Base-by-base conservation (phyloP, 2,113 vertebrate genomes). In the Hirundichthys speculiger region DNA sequence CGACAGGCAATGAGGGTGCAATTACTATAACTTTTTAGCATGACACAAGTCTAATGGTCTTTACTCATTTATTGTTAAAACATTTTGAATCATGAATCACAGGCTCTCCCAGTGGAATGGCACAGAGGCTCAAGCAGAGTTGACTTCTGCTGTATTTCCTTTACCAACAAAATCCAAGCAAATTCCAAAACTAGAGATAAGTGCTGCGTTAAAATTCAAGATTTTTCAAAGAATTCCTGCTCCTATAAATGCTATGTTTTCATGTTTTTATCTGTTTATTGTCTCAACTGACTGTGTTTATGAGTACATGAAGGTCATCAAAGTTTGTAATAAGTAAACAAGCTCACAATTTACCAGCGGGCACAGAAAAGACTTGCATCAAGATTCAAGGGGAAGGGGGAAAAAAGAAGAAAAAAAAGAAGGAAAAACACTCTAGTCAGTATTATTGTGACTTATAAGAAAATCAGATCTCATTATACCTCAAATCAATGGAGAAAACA, bases 61-160 rank as follows among this genome's bases (percentile, higher is more conserved):
- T 69, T 38, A 11, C 24, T 34, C 14, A 59, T 51, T 52, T 46
- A 22, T n/a, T 69, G 5, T 2, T 53, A 18, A 60, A 52, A 38
- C 50, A 10, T 45, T 6, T 10, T 45, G 10, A 45, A 45, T 45
- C 43, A n/a, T 45, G 11, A 42, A 8, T 8, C 8, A n/a, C 2
- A 13, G 51, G 25, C 34, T 20, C 21, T 43, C 40, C 15, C 19
- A 40, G 53, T 20, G 24, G 53, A 55, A 38, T 5, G 34, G 50
- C 25, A 40, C n/a, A 55, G 52, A 56, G 34, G 20, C 38, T 58
- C 22, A 1, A 43, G 41, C 4, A 27, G 14, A 55, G 41, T 14
- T n/a, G n/a, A n/a, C n/a, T n/a, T n/a, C n/a, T n/a, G n/a, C n/a
- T 22, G 2, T 27, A 27, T 42, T 18, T 7, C 7, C 27, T 15